Evolutionary conservation across 2,113 vertebrate species (phyloP), one percentile per base, ranked within the genome.

Genomic region (Macaca fascicularis): DNA sequence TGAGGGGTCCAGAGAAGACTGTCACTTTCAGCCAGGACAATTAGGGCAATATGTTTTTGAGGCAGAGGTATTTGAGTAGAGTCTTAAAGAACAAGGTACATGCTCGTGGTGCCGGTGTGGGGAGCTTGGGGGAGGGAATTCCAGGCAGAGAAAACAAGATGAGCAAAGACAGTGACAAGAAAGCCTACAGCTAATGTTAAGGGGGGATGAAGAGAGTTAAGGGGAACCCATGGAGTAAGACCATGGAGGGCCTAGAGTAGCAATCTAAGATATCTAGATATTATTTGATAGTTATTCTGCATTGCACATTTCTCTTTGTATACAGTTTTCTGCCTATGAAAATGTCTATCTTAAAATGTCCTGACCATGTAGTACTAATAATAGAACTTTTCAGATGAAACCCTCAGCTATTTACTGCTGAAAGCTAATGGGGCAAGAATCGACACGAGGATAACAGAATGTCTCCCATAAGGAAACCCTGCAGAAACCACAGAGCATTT

Each of bases 381-480:
- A 92, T 13, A 93, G 22, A 94, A 95, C 19, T 75, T 97, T 85
- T 38, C 64, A 76, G 50, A 96, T 72, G 48, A 96, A 67, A 72
- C 20, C 52, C 90, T 95, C 57, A 92, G 23, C 4, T 86, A 92
- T 93, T 82, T 89, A 79, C 45, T 75, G 75, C 12, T 96, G 32
- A 48, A 75, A 96, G 48, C 43, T 61, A 83, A 74, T 9, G 19
- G 35, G 12, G 52, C 11, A 91, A 55, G 59, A 87, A 75, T 93
- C 10, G 32, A 45, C 32, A 88, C 9, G 94, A 95, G 7, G 35
- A 55, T 10, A 11, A 32, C 75, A 88, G 19, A n/a, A 75, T 72
- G 23, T 85, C 48, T 89, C 30, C 6, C 48, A 12, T 48, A 83
- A 35, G 32, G 7, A 96, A 75, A 81, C 22, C 22, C 43, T 74